phyloP scores from a whole-genome alignment of 64 coral and sea anemone genomes.

The Montipora efflorescens region DNA sequence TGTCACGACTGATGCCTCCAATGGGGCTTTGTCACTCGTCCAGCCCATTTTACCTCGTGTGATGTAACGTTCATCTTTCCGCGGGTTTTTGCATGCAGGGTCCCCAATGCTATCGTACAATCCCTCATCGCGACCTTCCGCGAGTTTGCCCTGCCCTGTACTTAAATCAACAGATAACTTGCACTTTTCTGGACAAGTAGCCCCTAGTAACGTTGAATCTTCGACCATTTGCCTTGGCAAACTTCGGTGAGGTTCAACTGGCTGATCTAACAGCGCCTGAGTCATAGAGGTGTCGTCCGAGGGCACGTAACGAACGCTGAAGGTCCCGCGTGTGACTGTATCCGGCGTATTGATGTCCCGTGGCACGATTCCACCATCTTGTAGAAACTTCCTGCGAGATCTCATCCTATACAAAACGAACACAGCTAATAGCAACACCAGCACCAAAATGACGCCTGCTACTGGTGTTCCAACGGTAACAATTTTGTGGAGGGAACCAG shows the following conservation, averaged over 20 bases:
- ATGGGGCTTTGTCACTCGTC: neutral
- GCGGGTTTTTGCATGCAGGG: neutral
- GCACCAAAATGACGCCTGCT: constrained; percentile 17
- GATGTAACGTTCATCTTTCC: constrained; percentile 4
- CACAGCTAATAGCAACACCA: constrained; percentile 4
- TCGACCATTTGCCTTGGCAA: neutral
- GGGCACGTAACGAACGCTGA: constrained; percentile 42
- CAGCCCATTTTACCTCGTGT: constrained; percentile 18
- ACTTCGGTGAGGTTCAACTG: neutral
- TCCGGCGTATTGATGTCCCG: neutral
- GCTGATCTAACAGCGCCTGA: neutral
- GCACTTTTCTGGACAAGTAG: constrained; percentile 4
- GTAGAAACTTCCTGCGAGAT: neutral
- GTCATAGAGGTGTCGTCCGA: neutral
- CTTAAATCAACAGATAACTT: constrained; percentile 34
- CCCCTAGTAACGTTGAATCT: neutral
- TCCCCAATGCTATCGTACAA: constrained; percentile 31
- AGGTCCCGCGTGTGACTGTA: constrained; percentile 31
- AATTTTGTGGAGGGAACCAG: constrained; percentile 3
- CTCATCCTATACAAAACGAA: constrained; percentile 2
- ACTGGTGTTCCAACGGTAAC: constrained; percentile 7
- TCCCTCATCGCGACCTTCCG: neutral
- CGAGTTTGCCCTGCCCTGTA: neutral
- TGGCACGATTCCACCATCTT: constrained; percentile 11
- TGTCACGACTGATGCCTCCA: neutral